Evolutionary conservation across 2,113 vertebrate species (phyloP), one percentile per base, ranked within the genome.

Genomic region (Caranx melampygus): DNA sequence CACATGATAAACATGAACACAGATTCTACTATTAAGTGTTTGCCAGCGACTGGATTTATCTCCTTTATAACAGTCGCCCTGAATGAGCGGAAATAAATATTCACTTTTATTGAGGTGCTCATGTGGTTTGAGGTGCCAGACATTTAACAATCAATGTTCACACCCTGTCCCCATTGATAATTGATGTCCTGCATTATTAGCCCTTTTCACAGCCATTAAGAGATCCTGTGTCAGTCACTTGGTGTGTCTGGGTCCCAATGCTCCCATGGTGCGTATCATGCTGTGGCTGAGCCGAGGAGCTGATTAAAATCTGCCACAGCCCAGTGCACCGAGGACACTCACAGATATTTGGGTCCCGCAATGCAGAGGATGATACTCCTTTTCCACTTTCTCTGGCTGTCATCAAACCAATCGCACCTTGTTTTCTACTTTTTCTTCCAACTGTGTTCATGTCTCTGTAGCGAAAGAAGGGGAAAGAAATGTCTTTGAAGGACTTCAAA

Each of bases 261-360:
- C 68, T 88, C 79, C 84, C 18, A 33, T 13, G 73, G 84, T 76
- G 77, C 78, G 40, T 75, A 72, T 86, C 87, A 61, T 42, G 63
- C 67, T 69, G 67, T 49, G 78, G 75, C 70, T 54, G 87, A 88
- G 84, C 60, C 68, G 44, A 83, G 82, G 71, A 82, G 62, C 90
- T 88, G 91, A 94, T 92, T 93, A 92, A 88, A 92, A 92, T 89
- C 90, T 80, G 71, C 81, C 84, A 88, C 89, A 88, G 83, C 72
- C 78, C 79, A 80, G 34, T 88, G 88, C 86, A 85, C 84, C 34
- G 69, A 89, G 72, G 87, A 86, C 87, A 86, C 59, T 85, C 72
- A 16, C 58, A 72, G 76, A 78, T 86, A 86, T 84, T 89, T 85
- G 81, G 40, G 82, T 62, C 78, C 78, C 61, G 88, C 89, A 90